Percentiles rank a stretch among this genome's conserved stretches.
These are phyloP conservation scores for Pristionchus pacificus DNA, from an alignment of 1,140 invertebrate genomes.

Conservation along the genomic window DNA sequence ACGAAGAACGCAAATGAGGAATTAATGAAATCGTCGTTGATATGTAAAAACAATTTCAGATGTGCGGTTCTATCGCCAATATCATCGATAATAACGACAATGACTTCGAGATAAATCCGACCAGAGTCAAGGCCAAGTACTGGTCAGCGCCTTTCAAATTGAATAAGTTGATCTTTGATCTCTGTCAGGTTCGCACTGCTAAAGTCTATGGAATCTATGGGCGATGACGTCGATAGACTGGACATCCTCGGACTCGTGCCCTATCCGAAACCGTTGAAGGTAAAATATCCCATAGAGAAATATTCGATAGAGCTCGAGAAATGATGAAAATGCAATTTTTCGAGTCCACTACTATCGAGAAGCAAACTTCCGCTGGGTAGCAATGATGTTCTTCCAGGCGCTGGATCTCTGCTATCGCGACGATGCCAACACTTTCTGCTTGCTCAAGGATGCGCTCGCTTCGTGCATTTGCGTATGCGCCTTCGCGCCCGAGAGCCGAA, in stretches of 20 bases:
- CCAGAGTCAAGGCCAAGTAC: slow-evolving; percentile 57
- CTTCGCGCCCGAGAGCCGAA: slow-evolving; percentile 87
- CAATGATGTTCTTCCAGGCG: slow-evolving; percentile 61
- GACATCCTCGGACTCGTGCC: slow-evolving; percentile 91
- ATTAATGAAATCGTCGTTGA: too few species aligned
- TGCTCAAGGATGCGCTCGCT: slow-evolving; percentile 81
- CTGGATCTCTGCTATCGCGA: slow-evolving; percentile 95
- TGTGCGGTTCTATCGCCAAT: slow-evolving; percentile 95
- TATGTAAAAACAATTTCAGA: slow-evolving; percentile 63
- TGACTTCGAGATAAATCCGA: slow-evolving; percentile 57
- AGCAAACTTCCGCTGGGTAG: too few species aligned
- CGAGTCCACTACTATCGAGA: background rate
- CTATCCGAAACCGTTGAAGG: slow-evolving; percentile 85
- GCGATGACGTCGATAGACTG: slow-evolving; percentile 71
- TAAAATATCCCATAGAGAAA: too few species aligned
- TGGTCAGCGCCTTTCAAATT: slow-evolving; percentile 2
- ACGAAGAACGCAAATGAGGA: too few species aligned
- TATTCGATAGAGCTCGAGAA: too few species aligned
- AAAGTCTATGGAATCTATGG: slow-evolving; percentile 60
- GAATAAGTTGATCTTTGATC: slow-evolving; percentile 36
- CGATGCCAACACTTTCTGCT: slow-evolving; percentile 86
- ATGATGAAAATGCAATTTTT: background rate
- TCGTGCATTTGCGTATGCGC: slow-evolving; percentile 94
- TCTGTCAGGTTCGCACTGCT: slow-evolving; percentile 83
- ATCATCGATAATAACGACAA: slow-evolving; percentile 71